These are phyloP conservation scores for Microctonus aethiopoides DNA, from an alignment of 2,888 invertebrate genomes.

Conservation along the genomic window DNA sequence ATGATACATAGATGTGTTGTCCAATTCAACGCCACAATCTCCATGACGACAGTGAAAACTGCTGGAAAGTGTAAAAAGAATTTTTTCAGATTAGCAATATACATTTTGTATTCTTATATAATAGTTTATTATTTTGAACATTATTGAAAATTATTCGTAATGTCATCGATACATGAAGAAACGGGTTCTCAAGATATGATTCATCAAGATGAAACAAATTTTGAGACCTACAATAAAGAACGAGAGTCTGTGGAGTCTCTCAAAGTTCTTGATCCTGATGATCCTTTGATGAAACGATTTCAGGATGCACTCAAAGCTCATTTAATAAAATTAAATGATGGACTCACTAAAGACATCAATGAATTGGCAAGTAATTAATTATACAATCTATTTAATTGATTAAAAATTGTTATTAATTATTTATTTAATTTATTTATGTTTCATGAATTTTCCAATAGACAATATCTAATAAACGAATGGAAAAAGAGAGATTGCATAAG, in stretches of 20 bases:
- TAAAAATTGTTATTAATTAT: conserved; percentile 7
- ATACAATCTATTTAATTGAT: not conserved
- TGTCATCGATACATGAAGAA: not conserved
- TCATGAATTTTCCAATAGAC: conserved; percentile 59
- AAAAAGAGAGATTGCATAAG: conserved; percentile 70
- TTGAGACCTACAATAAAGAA: not conserved
- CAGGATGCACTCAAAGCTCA: conserved; percentile 77
- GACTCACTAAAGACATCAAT: conserved; percentile 75
- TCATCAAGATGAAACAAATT: not conserved
- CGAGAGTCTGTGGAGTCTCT: conserved; percentile 23
- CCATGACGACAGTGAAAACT: conserved; percentile 11
- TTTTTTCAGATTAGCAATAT: too few relatives aligned
- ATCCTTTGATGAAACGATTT: conserved; percentile 80
- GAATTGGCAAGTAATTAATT: conserved; percentile 71
- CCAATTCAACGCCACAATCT: too few relatives aligned
- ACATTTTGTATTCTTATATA: too few relatives aligned
- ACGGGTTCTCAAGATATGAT: not conserved
- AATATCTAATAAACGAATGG: conserved; percentile 67
- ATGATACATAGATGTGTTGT: too few relatives aligned
- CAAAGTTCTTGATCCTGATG: conserved; percentile 76
- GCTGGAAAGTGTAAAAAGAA: too few relatives aligned
- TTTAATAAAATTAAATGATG: conserved; percentile 74
- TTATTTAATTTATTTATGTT: conserved; percentile 20
- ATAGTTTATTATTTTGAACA: not conserved
- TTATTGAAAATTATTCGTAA: not conserved